Percentiles rank a stretch among this genome's conserved stretches.
These are phyloP conservation scores for Eulemur albifrons DNA, from an alignment of 2,797 vertebrate genomes.

Conservation along the genomic window DNA sequence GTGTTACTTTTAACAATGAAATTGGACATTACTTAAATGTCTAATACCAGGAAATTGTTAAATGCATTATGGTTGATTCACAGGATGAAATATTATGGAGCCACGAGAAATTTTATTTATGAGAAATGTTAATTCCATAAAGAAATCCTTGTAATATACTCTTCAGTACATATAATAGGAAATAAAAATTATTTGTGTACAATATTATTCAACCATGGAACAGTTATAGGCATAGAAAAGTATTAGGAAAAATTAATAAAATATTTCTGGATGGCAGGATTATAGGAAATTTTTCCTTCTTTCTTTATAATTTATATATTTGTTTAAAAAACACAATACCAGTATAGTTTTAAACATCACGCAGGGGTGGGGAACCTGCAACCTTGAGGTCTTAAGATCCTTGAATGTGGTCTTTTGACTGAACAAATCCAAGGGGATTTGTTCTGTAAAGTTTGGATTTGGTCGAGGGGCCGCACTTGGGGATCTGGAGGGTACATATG, in stretches of 20 bases:
- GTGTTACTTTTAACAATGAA: slow-evolving; percentile 25
- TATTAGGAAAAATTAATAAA: not conserved
- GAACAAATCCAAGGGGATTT: not conserved
- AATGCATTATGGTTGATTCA: not conserved
- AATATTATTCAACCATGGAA: not conserved
- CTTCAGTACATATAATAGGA: not conserved
- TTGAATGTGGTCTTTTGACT: not conserved
- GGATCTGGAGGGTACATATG: too few relatives aligned
- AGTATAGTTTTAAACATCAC: not conserved
- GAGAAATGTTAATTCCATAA: slow-evolving; percentile 2
- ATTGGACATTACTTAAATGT: not conserved
- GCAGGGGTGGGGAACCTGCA: not conserved
- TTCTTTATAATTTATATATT: not conserved
- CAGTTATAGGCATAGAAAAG: not conserved
- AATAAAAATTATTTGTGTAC: not conserved
- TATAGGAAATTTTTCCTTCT: not conserved
- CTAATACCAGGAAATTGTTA: not conserved
- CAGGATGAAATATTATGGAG: not conserved
- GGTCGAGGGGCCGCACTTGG: not conserved
- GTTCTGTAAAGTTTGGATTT: not conserved
- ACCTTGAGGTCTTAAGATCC: not conserved
- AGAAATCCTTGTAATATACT: not conserved
- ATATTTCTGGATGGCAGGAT: not conserved
- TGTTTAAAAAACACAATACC: not conserved
- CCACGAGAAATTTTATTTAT: not conserved